These are phyloP conservation scores for Sarcophaga subvicina DNA, from an alignment of 2,888 invertebrate genomes.

Conservation along the genomic window DNA sequence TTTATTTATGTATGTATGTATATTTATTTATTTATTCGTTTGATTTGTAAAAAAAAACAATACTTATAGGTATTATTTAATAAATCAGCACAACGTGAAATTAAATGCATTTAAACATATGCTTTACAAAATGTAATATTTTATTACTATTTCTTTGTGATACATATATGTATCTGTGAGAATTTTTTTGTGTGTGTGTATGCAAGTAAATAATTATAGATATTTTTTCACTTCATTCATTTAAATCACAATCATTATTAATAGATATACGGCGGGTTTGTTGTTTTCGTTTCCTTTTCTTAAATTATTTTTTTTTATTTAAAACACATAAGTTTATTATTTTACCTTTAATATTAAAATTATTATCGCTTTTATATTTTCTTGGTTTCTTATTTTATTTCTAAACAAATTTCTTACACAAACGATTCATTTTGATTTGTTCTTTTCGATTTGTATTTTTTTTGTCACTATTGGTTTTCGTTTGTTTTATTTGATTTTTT, in stretches of 20 bases:
- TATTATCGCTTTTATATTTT: background rate
- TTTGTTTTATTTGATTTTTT: background rate
- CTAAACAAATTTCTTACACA: background rate
- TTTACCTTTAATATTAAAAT: background rate
- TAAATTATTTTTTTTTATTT: background rate
- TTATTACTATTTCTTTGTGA: too few relatives aligned
- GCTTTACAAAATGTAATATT: too few relatives aligned
- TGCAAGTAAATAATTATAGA: conserved; percentile 25
- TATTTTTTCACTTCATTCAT: conserved; percentile 1
- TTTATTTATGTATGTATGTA: conserved; percentile 43
- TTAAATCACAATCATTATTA: conserved; percentile 53
- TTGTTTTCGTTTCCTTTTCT: conserved; percentile 25
- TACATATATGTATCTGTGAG: too few relatives aligned
- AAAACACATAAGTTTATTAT: background rate
- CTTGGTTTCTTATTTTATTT: conserved; percentile 15
- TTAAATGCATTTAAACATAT: too few relatives aligned
- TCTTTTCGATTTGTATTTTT: conserved; percentile 18
- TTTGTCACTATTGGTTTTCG: background rate
- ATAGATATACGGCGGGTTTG: conserved; percentile 52
- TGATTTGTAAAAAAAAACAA: conserved; percentile 42
- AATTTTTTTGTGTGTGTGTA: background rate
- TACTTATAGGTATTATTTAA: background rate
- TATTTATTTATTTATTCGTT: conserved; percentile 40
- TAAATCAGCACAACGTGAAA: too few relatives aligned
- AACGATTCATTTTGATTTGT: background rate